A percentile compares a stretch with the other conserved stretches of the same genome.
Conservation (phyloP, 2,797 vertebrate species). For the Alca torda region DNA sequence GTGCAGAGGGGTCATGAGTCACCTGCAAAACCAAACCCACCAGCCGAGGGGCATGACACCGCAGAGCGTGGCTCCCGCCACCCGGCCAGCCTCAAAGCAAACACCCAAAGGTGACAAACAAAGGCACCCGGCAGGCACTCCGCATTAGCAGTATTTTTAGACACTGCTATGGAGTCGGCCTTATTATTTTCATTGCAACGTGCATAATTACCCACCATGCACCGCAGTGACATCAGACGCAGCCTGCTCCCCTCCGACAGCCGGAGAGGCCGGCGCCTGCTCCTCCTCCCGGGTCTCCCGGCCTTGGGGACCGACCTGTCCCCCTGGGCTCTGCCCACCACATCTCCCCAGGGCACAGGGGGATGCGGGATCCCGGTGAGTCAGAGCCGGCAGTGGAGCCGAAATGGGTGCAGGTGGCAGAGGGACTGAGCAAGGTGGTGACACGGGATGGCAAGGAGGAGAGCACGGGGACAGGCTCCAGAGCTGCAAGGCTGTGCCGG, state of each 20-base stretch:
- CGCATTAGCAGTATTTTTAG: conserved; percentile 64
- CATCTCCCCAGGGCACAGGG: neutral
- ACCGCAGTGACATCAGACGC: conserved; percentile 55
- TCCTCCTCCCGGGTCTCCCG: neutral
- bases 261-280: neutral
- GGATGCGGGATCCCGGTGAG: accelerated
- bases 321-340: neutral
- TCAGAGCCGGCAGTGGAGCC: accelerated
- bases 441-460: neutral
- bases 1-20: neutral
- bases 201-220: conserved; percentile 65
- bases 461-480: neutral
- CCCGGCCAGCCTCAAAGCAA: neutral
- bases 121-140: conserved; percentile 24
- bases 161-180: conserved; percentile 45
- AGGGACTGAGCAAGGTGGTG: accelerated
- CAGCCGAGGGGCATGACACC: accelerated
- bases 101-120: conserved; percentile 57
- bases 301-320: neutral
- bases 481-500: neutral
- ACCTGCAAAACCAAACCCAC: neutral
- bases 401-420: neutral
- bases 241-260: conserved; percentile 40
- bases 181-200: conserved; percentile 65
- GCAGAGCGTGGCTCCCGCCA: neutral